A percentile compares a stretch with the other conserved stretches of the same genome.
These are phyloP conservation scores for Hirtodrosophila confusa DNA, from an alignment of 2,888 invertebrate genomes.

Conservation along the genomic window DNA sequence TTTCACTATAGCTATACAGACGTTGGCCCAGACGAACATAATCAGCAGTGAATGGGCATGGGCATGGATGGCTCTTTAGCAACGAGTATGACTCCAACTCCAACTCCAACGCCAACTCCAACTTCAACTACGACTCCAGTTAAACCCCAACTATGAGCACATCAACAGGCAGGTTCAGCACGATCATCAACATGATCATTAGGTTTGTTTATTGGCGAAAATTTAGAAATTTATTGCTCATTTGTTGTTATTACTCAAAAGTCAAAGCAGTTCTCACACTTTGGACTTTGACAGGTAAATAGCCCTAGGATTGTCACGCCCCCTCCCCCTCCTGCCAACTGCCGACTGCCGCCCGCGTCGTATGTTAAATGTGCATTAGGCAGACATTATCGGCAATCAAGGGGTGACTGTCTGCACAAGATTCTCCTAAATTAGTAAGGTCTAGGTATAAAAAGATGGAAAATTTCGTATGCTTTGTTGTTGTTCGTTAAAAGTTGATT, in stretches of 20 bases:
- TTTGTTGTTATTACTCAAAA: slow-evolving; percentile 65
- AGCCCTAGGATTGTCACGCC: slow-evolving; percentile 45
- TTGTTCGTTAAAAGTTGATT: slow-evolving; percentile 37
- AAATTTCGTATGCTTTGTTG: slow-evolving; percentile 28
- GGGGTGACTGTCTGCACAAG: slow-evolving; percentile 47
- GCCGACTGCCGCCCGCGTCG: background rate
- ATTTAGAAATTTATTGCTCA: slow-evolving; percentile 77
- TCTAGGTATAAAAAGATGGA: slow-evolving; percentile 11
- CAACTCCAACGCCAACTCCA: slow-evolving; percentile 11
- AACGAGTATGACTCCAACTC: slow-evolving; percentile 1
- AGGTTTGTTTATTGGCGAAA: slow-evolving; percentile 78
- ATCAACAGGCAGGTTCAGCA: slow-evolving; percentile 17
- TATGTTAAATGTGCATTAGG: slow-evolving; percentile 68
- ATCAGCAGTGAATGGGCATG: slow-evolving; percentile 57
- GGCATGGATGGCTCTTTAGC: slow-evolving; percentile 28
- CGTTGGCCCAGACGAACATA: slow-evolving; percentile 66
- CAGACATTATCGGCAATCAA: slow-evolving; percentile 70
- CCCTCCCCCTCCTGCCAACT: background rate
- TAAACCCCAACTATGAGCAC: too few species aligned
- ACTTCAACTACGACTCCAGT: slow-evolving; percentile 3
- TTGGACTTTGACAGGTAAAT: slow-evolving; percentile 63
- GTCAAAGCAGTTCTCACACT: slow-evolving; percentile 72
- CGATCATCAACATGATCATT: slow-evolving; percentile 67
- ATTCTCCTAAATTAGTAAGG: slow-evolving; percentile 60
- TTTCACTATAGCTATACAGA: slow-evolving; percentile 58